These are phyloP conservation scores for Procambarus virginalis DNA, from an alignment of 1,140 invertebrate genomes.

Conservation along the genomic window DNA sequence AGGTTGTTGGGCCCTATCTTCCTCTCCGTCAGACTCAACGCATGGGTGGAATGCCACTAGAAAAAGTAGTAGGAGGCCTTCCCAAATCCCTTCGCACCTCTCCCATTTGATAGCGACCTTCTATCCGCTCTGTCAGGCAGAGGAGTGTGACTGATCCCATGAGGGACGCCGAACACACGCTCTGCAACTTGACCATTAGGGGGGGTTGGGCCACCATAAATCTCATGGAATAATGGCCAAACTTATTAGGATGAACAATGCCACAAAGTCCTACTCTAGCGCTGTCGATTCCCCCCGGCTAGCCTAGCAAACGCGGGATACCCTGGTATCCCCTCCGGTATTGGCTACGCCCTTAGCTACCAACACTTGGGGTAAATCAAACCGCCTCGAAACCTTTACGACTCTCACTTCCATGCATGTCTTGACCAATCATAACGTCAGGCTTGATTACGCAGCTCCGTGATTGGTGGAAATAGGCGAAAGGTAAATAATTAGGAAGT, in stretches of 20 bases:
- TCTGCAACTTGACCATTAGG: conserved; percentile 49
- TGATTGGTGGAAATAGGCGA: conserved; percentile 41
- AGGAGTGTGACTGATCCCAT: conserved; percentile 37
- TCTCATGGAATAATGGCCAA: conserved; percentile 68
- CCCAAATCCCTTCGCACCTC: not conserved
- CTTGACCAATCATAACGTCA: conserved; percentile 55
- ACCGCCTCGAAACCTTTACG: conserved; percentile 40
- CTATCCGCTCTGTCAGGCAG: no score
- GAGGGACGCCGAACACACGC: conserved; percentile 29
- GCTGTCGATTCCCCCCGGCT: not conserved
- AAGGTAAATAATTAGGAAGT: conserved; percentile 66
- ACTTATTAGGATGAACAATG: conserved; percentile 67
- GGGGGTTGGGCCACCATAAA: conserved; percentile 56
- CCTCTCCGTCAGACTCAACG: conserved; percentile 17
- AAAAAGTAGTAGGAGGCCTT: conserved; percentile 33
- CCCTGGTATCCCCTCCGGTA: not conserved
- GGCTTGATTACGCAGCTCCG: conserved; percentile 25
- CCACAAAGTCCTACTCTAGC: conserved; percentile 50
- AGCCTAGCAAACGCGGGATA: conserved; percentile 10
- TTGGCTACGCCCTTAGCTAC: conserved; percentile 33
- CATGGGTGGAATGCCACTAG: conserved; percentile 57
- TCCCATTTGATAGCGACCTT: conserved; percentile 22
- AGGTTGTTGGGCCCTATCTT: conserved; percentile 37
- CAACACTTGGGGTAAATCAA: conserved; percentile 37
- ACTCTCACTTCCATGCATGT: conserved; percentile 27